These are phyloP conservation scores for Chaetophractus vellerosus DNA, from an alignment of 2,797 vertebrate genomes.

Conservation along the genomic window DNA sequence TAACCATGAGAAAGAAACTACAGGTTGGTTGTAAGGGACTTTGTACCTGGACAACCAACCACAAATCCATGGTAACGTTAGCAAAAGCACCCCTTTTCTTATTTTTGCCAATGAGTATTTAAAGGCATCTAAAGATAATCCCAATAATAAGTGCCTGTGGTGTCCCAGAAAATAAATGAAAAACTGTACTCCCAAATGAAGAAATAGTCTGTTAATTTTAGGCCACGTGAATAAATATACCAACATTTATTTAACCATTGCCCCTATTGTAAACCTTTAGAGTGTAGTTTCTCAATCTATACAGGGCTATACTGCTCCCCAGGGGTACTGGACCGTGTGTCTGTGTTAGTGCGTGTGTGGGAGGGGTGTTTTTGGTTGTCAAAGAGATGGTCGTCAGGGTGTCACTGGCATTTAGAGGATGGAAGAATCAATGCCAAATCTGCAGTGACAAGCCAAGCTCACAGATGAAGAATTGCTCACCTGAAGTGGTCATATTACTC, in stretches of 20 bases:
- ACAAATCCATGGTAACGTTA: neutral
- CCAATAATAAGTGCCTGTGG: neutral
- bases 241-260: neutral
- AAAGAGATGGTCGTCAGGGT: neutral
- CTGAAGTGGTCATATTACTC: neutral
- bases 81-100: neutral
- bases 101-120: neutral
- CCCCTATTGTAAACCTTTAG: neutral
- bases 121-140: neutral
- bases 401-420: neutral
- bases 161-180: neutral
- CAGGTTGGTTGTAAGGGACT: neutral
- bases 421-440: neutral
- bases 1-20: neutral
- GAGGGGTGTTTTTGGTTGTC: neutral
- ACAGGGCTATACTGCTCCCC: neutral
- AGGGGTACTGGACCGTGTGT: rapidly evolving
- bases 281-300: neutral
- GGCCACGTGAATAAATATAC: neutral
- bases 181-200: neutral
- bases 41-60: neutral
- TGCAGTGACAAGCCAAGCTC: neutral
- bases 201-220: constrained; percentile 33
- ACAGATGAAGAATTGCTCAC: neutral
- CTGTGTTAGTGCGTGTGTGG: neutral